Base-by-base conservation (phyloP, 2,113 vertebrate genomes). In the Vulpes lagopus region DNA sequence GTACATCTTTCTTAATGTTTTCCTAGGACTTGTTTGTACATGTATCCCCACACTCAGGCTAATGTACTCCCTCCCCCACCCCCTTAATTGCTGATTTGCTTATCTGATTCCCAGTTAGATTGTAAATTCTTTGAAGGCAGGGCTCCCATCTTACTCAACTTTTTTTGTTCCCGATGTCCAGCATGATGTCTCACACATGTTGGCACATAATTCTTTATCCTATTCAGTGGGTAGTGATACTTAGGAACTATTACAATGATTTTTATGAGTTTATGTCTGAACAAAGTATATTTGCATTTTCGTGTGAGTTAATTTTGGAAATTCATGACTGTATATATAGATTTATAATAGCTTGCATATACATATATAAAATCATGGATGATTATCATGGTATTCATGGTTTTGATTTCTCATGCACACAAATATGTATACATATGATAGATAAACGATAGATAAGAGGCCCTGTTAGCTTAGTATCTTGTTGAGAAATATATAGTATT, bases 271-370 rank as follows among this genome's bases (percentile, higher is more conserved):
- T 57, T 80, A 17, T 19, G 1, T 73, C 8, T 65, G 10, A 94
- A n/a, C 4, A 8, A 38, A 73, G 20, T 90, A 0, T 86, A 32
- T 89, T 94, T 85, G 8, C 62, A 12, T 91, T 91, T 86, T 71
- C 49, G 12, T 97, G 3, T 94, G 64, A 15, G 6, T 85, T 79
- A 71, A 43, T 97, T 96, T 76, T 92, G 55, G 80, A 89, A 86
- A 57, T 65, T 94, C 12, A 43, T 59, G 53, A 65, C 11, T 59
- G 3, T 80, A 14, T 30, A 9, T 30, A 51, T 78, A 17, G 0
- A 64, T 51, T 51, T 78, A 51, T 78, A 78, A 15, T 49, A 49
- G 17, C 69, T 60, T 17, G 10, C 88, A 7, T 49, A 51, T 59
- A 60, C 5, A 38, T 69, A 35, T 38, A n/a, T 74, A 22, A 74